Evolutionary conservation across 2,888 invertebrate species (phyloP).

Genomic region (Sabatieria punctata): DNA sequence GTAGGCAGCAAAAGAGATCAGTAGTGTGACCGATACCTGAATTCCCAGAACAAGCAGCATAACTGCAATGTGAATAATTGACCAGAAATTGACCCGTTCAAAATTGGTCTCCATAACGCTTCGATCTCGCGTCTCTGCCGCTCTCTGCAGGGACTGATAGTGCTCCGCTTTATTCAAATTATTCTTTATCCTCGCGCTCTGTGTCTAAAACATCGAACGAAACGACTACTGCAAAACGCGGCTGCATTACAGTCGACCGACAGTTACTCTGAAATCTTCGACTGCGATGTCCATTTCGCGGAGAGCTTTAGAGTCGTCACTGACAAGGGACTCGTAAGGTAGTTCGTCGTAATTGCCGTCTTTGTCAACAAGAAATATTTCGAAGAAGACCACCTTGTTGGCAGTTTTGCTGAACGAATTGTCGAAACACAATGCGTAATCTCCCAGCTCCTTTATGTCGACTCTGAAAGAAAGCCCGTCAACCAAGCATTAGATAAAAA

Average conservation of each 20-base stretch:
- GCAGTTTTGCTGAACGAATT: constrained; percentile 61
- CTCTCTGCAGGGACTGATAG: constrained; percentile 39
- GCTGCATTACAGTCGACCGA: not conserved
- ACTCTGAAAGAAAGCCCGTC: too few relatives aligned
- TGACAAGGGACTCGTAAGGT: not conserved
- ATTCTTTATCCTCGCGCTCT: constrained; percentile 6
- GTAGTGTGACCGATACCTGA: too few relatives aligned
- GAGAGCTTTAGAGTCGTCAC: not conserved
- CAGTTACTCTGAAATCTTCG: not conserved
- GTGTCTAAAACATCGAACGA: not conserved
- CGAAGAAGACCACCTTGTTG: constrained; percentile 41
- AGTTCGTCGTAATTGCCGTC: constrained; percentile 6
- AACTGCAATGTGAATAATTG: constrained; percentile 49
- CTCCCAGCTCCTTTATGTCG: too few relatives aligned
- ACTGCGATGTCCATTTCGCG: not conserved
- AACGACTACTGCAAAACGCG: too few relatives aligned
- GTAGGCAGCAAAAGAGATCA: too few relatives aligned
- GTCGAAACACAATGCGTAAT: constrained; percentile 65
- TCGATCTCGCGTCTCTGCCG: constrained; percentile 57
- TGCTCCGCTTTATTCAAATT: constrained; percentile 10
- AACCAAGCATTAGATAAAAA: too few relatives aligned
- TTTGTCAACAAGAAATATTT: constrained; percentile 8
- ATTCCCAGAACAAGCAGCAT: constrained; percentile 54
- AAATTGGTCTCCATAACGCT: constrained; percentile 61
- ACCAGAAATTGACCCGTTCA: constrained; percentile 59